phyloP scores from a whole-genome alignment of 1,140 invertebrate genomes.

The Anoplolepis gracilipes region DNA sequence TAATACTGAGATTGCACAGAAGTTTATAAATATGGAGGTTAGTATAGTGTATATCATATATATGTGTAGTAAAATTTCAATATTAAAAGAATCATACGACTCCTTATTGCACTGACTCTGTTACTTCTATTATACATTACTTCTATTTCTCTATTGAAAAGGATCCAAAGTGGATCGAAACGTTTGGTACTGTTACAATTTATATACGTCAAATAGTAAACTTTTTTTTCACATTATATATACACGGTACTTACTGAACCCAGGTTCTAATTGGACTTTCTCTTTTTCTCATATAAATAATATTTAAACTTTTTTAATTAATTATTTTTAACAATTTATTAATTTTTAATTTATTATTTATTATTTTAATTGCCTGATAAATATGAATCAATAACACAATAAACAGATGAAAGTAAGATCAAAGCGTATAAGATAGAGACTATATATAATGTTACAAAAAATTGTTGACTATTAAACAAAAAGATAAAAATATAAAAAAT shows the following conservation, averaged over 20 bases:
- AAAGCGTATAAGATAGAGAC: conserved; percentile 31
- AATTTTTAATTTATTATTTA: not conserved
- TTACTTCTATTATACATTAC: not conserved
- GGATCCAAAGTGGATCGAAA: too few relatives aligned
- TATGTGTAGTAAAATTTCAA: not conserved
- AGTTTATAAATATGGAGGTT: conserved; percentile 87
- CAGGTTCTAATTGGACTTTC: too few relatives aligned
- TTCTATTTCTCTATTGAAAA: not conserved
- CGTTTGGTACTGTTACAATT: too few relatives aligned
- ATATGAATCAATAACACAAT: not conserved
- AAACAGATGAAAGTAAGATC: not conserved
- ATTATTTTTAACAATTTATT: too few relatives aligned
- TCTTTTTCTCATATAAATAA: too few relatives aligned
- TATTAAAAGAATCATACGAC: not conserved
- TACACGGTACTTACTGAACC: too few relatives aligned
- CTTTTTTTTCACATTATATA: too few relatives aligned
- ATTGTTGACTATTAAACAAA: conserved; percentile 18
- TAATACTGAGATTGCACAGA: conserved; percentile 87
- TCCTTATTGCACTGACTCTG: not conserved
- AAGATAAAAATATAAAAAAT: not conserved
- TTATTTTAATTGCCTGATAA: conserved; percentile 13
- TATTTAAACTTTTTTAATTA: too few relatives aligned
- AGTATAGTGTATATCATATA: conserved; percentile 43
- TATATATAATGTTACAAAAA: conserved; percentile 22
- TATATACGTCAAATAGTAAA: too few relatives aligned